Percentiles rank a stretch among this genome's conserved stretches.
Evolutionary conservation across 2,797 vertebrate genomes (phyloP).

Genomic region (Pangasius larnaudii): DNA sequence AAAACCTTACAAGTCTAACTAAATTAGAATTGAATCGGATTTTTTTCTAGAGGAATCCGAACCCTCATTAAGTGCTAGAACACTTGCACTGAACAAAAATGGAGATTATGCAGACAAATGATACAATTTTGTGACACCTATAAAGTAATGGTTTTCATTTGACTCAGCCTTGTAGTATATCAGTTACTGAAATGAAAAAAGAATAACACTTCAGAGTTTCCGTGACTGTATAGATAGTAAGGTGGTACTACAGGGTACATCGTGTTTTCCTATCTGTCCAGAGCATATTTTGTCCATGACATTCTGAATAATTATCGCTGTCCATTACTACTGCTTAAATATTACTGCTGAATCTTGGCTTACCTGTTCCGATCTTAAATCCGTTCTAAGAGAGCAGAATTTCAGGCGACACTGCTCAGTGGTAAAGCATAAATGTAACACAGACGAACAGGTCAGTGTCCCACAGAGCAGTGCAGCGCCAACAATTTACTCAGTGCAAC

Average conservation of each 20-base stretch:
- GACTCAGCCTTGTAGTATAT: not conserved
- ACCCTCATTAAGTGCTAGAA: not conserved
- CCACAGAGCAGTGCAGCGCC: conserved; percentile 60
- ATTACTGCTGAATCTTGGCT: conserved; percentile 1
- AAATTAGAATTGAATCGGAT: not conserved
- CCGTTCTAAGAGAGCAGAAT: conserved; percentile 30
- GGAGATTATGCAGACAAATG: not conserved
- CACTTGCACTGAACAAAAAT: not conserved
- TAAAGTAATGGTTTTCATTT: not conserved
- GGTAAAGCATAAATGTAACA: conserved; percentile 32
- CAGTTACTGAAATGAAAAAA: not conserved
- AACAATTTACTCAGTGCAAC: conserved; percentile 61
- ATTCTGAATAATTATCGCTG: not conserved
- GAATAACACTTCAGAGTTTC: not conserved
- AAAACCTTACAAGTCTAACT: not conserved
- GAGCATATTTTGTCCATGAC: not conserved
- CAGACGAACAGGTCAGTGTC: conserved; percentile 69
- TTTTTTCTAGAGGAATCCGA: not conserved
- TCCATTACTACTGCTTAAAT: not conserved
- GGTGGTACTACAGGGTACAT: not conserved
- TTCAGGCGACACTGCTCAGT: conserved; percentile 9
- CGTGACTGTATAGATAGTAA: not conserved
- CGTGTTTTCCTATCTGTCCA: not conserved
- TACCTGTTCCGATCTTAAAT: conserved; percentile 64
- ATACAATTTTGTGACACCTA: no score